Evolutionary conservation across 1,140 invertebrate species (phyloP).

Genomic region (Caenorhabditis brenneri): DNA sequence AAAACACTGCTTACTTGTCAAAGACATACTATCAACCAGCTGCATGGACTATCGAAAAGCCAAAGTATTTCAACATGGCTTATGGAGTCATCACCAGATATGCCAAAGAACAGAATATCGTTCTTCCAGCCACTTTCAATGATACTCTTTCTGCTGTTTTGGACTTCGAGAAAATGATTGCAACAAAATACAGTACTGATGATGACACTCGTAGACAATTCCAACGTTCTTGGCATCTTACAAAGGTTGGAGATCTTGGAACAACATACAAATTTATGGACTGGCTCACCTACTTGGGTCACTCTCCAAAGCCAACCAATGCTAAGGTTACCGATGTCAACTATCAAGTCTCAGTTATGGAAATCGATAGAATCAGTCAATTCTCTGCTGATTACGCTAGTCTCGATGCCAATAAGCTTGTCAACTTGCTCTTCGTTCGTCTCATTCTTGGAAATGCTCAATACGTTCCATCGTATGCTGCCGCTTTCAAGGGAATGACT

Average conservation of each 20-base stretch:
- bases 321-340: background rate
- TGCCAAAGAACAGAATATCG: constrained; percentile 21
- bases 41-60: constrained; percentile 29
- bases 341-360: constrained; percentile 42
- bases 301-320: background rate
- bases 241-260: background rate
- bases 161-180: constrained; percentile 51
- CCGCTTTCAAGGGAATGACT: background rate
- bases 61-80: constrained; percentile 9
- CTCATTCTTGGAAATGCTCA: constrained; percentile 46
- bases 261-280: constrained; percentile 44
- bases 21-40: constrained; percentile 50
- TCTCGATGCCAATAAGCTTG: constrained; percentile 17
- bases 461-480: constrained; percentile 23
- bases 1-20: constrained; percentile 39
- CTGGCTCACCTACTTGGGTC: constrained; percentile 44
- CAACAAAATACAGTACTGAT: constrained; percentile 51
- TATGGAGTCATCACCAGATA: constrained; percentile 2
- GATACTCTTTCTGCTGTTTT: constrained; percentile 9
- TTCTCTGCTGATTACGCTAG: background rate
- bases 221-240: constrained; percentile 47
- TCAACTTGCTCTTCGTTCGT: constrained; percentile 55
- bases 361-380: constrained; percentile 21
- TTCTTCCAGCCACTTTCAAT: background rate
- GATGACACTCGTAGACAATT: constrained; percentile 49